Base-by-base conservation (phyloP, 2,113 vertebrate species). In the Misgurnus anguillicaudatus region DNA sequence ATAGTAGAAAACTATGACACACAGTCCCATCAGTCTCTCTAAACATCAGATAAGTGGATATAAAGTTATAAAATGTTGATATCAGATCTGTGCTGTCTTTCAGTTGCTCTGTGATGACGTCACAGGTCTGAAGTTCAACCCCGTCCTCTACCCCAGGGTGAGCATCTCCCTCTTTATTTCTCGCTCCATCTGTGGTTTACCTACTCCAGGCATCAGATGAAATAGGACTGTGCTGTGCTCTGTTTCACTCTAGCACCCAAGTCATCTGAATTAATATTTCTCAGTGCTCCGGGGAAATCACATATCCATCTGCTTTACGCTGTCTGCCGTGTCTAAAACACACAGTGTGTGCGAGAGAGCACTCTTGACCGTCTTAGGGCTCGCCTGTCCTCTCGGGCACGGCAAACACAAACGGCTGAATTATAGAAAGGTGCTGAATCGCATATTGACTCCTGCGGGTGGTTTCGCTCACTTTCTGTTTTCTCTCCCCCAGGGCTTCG, bases 81-180 rank as follows among this genome's bases (percentile, higher is more conserved):
- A 51, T 76, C 74, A 51, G 24, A 14, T 47, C 4, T 78, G 47
- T 75, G 24, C 21, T 83, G 36, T 85, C 24, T 85, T 87, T 72
- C 89, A 99, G 97, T 94, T 96, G 81, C 94, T 99, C 86, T 99
- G 97, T 58, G 97, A 99, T 0, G 97, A 99, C 0, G 95, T 94
- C 57, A 94, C 95, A 0, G 95, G 96, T 11, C 92, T 98, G 74
- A 99, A 94, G 92, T 98, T 99, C 86, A 95, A 91, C 80, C 96
- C 97, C 0, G 94, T 95, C 66, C 93, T 99, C 16, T 99, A 98
- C 87, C 97, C 97, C 72, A 96, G 97, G 95, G 97, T 99, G 88
- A 95, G 94, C 89, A 36, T 58, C 13, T 61, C 19, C 48, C 9
- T 61, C 36, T 13, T 24, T 41, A 55, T 58, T 38, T 53, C 45